A percentile compares a stretch with the other conserved stretches of the same genome.
phyloP scores from a whole-genome alignment of 2,113 vertebrate species.

The Ptychochromis oligacanthus region DNA sequence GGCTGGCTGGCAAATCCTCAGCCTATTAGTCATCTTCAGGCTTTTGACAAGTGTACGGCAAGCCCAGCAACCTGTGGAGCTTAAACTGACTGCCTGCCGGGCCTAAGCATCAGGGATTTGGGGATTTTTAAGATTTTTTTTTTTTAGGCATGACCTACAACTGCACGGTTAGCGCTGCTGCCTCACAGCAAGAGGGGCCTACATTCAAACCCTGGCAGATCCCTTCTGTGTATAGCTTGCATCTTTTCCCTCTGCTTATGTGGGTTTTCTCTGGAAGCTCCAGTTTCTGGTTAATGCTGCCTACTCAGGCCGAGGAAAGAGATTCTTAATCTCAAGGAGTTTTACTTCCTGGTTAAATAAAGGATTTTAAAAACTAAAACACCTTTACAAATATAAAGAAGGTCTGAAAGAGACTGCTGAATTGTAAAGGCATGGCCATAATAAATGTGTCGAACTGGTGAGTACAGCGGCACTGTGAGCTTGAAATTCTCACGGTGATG shows the following conservation, averaged over 20 bases:
- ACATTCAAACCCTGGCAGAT: too few relatives aligned
- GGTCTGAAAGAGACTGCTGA: background rate
- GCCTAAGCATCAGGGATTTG: background rate
- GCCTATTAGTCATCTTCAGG: background rate
- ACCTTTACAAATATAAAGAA: too few relatives aligned
- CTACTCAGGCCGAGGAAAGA: too few relatives aligned
- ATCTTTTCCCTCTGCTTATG: too few relatives aligned
- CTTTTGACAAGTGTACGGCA: background rate
- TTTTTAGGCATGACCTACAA: background rate
- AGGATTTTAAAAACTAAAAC: too few relatives aligned
- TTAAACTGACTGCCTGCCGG: background rate
- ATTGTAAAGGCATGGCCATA: background rate
- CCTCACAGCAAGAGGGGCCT: too few relatives aligned
- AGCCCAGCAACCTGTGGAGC: background rate
- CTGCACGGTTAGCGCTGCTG: too few relatives aligned
- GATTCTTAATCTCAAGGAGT: too few relatives aligned
- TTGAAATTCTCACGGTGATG: background rate
- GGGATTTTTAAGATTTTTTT: background rate
- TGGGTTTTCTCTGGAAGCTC: too few relatives aligned
- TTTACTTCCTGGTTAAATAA: too few relatives aligned
- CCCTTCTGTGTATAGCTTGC: too few relatives aligned
- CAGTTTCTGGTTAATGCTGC: too few relatives aligned
- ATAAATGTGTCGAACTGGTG: fast-evolving
- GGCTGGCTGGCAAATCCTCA: background rate
- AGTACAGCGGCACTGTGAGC: background rate